Percentiles rank a stretch among this genome's conserved stretches.
Conservation (phyloP, 2,888 invertebrate genomes). For the Agrochola litura region DNA sequence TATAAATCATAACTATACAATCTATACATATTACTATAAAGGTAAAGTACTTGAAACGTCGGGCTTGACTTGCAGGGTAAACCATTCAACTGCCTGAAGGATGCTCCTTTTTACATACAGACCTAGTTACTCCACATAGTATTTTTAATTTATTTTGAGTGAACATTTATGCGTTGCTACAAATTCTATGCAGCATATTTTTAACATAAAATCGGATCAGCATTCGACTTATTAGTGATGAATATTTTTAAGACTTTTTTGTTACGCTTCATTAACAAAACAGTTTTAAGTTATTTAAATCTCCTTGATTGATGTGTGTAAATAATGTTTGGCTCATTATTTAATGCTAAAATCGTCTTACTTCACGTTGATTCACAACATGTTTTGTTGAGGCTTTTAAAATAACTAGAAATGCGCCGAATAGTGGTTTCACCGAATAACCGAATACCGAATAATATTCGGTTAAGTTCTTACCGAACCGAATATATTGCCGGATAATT, state of each 20-base stretch:
- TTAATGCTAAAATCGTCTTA: background rate
- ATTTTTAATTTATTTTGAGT: constrained; percentile 5
- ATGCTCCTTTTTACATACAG: constrained; percentile 8
- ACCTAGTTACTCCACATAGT: background rate
- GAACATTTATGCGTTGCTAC: background rate
- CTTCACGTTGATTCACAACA: background rate
- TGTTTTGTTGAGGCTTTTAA: constrained; percentile 3
- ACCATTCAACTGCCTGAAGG: constrained; percentile 3
- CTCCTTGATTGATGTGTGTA: background rate
- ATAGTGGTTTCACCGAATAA: too few species aligned
- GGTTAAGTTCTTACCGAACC: too few species aligned
- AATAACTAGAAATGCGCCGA: background rate
- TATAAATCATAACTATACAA: background rate
- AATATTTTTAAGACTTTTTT: background rate
- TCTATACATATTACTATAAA: background rate
- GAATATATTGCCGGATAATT: too few species aligned
- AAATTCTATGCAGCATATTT: constrained; percentile 2
- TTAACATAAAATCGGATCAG: background rate
- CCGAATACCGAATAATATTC: too few species aligned
- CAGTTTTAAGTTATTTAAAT: background rate
- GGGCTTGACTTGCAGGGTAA: background rate
- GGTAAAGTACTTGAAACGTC: constrained; percentile 12
- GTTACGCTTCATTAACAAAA: background rate
- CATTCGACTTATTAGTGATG: background rate
- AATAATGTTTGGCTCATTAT: background rate